Base-by-base conservation (phyloP, 2,797 vertebrate genomes). In the Xenentodon cancila region DNA sequence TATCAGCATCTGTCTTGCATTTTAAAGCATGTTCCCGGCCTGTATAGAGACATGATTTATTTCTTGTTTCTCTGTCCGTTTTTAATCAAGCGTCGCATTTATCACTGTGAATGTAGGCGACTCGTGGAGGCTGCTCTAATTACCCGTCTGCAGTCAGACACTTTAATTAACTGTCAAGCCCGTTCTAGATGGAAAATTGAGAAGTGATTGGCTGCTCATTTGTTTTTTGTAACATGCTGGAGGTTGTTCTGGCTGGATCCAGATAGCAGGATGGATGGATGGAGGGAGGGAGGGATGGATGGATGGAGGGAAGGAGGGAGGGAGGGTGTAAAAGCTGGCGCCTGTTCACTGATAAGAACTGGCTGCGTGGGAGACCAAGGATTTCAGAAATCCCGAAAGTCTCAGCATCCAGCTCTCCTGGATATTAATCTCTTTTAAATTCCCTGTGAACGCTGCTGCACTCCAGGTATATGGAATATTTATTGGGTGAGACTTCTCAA, bases 81-180 rank as follows among this genome's bases (percentile, higher is more conserved):
- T 84, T 81, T 80, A 91, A 88, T 89, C 84, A 86, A 68, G 76
- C 63, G 12, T 80, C 62, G 54, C 74, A 81, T 90, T 86, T 88
- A 89, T 89, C 84, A 84, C 53, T 1, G 59, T 51, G 75, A 60
- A 76, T 77, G 67, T 81, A 80, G 76, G 78, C 76, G n/a, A 77
- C 71, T 77, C 21, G 1, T 25, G 59, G 64, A 84, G 81, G 71
- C 79, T 63, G 45, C 78, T 53, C 63, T 85, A 86, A 89, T 91
- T 89, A 89, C 62, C 72, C 32, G 18, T 66, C 77, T 68, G 42
- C 59, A 77, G 69, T 77, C 74, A 75, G 62, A 63, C 73, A 21
- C 68, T 73, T 71, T 85, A 89, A 91, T 90, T 88, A 87, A 84
- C 79, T 32, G 76, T 68, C 43, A 37, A 45, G 71, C 55, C 56